Evolutionary conservation across 2,797 vertebrate species (phyloP).

Genomic region (Salarias fasciatus): DNA sequence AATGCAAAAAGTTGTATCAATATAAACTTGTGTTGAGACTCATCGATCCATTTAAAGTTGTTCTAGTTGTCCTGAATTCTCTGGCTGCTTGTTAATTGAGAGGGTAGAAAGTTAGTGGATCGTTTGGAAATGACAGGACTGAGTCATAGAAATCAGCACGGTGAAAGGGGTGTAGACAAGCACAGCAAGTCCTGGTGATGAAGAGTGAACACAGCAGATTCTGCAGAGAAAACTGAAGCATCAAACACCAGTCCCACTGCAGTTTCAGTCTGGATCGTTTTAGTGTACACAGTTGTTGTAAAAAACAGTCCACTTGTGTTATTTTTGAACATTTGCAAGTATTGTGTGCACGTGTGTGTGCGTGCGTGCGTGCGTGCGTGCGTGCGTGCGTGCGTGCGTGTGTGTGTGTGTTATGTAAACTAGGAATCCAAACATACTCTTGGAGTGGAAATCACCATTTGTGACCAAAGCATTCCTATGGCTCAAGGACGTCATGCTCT

Average conservation of each 20-base stretch:
- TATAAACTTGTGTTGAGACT: too few relatives aligned
- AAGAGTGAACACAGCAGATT: slow-evolving; percentile 11
- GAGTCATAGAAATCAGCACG: slow-evolving; percentile 17
- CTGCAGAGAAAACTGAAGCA: neutral
- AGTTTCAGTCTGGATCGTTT: neutral
- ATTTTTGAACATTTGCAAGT: slow-evolving; percentile 8
- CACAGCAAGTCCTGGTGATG: neutral
- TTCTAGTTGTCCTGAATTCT: too few relatives aligned
- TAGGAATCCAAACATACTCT: slow-evolving; percentile 13
- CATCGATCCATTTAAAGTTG: too few relatives aligned
- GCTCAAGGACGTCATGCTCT: too few relatives aligned
- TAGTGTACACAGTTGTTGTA: neutral
- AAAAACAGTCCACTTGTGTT: neutral
- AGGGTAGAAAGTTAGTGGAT: too few relatives aligned
- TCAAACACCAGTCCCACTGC: neutral
- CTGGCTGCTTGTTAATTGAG: too few relatives aligned
- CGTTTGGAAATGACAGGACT: slow-evolving; percentile 24
- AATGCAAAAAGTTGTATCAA: too few relatives aligned
- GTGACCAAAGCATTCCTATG: too few relatives aligned
- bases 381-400: too few relatives aligned
- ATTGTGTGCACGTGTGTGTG: neutral
- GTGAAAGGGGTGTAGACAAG: neutral
- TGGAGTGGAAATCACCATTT: too few relatives aligned
- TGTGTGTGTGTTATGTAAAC: slow-evolving; percentile 2
- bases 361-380: slow-evolving; percentile 1